Evolutionary conservation across 2,797 vertebrate species (phyloP).

Genomic region (Pachyuromys duprasi): DNA sequence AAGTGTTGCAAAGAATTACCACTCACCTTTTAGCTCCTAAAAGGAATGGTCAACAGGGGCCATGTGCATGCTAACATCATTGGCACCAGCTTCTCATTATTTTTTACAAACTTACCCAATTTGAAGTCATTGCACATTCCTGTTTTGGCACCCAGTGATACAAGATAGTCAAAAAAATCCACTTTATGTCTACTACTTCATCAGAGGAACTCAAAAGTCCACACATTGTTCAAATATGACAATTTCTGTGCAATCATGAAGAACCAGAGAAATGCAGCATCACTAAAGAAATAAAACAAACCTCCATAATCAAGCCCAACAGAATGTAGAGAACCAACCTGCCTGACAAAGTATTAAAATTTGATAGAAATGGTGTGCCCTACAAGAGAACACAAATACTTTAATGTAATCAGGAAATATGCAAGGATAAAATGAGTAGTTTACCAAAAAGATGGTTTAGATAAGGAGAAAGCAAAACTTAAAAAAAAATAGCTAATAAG

Average conservation of each 20-base stretch:
- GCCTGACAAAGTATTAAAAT: neutral
- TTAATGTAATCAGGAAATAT: neutral
- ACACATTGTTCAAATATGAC: neutral
- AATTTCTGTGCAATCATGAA: neutral
- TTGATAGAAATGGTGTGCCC: neutral
- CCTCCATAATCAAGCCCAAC: neutral
- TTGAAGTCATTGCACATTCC: neutral
- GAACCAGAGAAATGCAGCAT: neutral
- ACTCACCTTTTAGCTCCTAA: neutral
- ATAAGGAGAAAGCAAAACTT: neutral
- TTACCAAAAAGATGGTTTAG: neutral
- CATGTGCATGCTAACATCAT: too few relatives aligned
- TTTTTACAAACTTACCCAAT: neutral
- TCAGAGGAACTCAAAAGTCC: neutral
- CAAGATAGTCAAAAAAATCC: neutral
- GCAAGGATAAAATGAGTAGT: neutral
- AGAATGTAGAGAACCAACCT: neutral
- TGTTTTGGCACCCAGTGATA: neutral
- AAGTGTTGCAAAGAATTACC: neutral
- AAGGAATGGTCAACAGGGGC: accelerated
- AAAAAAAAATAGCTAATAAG: neutral
- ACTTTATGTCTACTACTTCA: neutral
- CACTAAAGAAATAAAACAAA: neutral
- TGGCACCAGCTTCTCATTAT: too few relatives aligned
- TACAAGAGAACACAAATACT: neutral